Base-by-base conservation (phyloP, 2,888 invertebrate genomes). In the Syrphus vitripennis region DNA sequence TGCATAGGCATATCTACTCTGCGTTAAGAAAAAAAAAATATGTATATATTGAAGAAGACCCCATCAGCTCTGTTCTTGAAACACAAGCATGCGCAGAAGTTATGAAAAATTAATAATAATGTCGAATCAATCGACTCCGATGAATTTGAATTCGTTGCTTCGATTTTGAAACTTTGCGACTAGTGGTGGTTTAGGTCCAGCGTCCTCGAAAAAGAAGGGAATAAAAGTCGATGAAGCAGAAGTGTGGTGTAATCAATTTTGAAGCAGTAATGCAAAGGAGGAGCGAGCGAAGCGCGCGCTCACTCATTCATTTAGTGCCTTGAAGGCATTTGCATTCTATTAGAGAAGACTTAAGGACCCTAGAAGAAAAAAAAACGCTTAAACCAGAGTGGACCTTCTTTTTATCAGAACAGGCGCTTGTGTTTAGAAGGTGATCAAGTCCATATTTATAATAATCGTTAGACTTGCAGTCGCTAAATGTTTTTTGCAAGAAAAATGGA, bases 81-180 rank as follows among this genome's bases (percentile, higher is more conserved):
- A 74, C 69, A 74, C 77, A 34, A 48, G 48, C 26, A 69, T 65
- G 81, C 81, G 86, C 87, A 87, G 87, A 87, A 87, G 87, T 87
- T 87, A 87, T 87, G 87, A 87, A 87, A 87, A 87, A 87, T 87
- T 87, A 87, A 87, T 87, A 87, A 87, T 87, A 83, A 87, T 87
- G 83, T 83, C 82, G 83, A 87, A 87, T 83, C 87, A 83, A 87
- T 87, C 82, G 87, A 87, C 75, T 87, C 71, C 83, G 78, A 87
- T 87, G 83, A 75, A 74, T 87, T 87, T 67, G 82, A 82, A 82
- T 74, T 63, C 86, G 70, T 78, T 77, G 74, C 82, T 82, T 69
- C 37, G 74, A 61, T 74, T 74, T 71, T 21, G 55, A 63, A 14
- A 14, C 12, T 42, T 63, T 29, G 34, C 14, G 19, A n/a, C n/a